Evolutionary conservation across 2,888 invertebrate genomes (phyloP).

Genomic region (Ephialtes manifestator): DNA sequence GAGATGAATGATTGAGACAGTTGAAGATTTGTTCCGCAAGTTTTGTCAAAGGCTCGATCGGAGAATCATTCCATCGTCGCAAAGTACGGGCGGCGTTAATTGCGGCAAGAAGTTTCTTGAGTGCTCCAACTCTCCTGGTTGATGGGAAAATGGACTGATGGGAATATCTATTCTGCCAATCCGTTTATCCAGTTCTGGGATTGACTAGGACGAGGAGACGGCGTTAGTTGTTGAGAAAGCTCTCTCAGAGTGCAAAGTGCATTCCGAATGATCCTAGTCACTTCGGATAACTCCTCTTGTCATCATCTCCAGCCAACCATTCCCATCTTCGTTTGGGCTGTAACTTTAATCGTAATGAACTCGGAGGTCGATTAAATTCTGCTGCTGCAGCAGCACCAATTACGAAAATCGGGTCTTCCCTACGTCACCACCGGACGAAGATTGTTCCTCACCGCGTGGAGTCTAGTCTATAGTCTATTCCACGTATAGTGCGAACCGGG

Average conservation of each 20-base stretch:
- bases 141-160: not conserved
- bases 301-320: not conserved
- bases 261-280: not conserved
- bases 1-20: not conserved
- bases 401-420: constrained; percentile 11
- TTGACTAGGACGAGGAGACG: not conserved
- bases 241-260: constrained; percentile 7
- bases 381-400: not conserved
- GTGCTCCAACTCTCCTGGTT: not conserved
- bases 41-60: not conserved
- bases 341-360: constrained; percentile 26
- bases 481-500: constrained; percentile 21
- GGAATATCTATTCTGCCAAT: constrained; percentile 9
- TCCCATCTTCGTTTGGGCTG: not conserved
- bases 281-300: not conserved
- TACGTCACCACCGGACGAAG: not conserved
- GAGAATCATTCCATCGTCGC: not conserved
- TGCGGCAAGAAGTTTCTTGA: constrained; percentile 17
- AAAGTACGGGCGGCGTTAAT: not conserved
- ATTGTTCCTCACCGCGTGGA: constrained; percentile 4
- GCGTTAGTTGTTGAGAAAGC: not conserved
- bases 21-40: not conserved
- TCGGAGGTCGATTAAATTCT: constrained; percentile 8
- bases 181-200: constrained; percentile 15
- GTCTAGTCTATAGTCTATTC: constrained; percentile 11